These are phyloP conservation scores for Chamaea fasciata DNA, from an alignment of 2,113 vertebrate species.

Conservation along the genomic window DNA sequence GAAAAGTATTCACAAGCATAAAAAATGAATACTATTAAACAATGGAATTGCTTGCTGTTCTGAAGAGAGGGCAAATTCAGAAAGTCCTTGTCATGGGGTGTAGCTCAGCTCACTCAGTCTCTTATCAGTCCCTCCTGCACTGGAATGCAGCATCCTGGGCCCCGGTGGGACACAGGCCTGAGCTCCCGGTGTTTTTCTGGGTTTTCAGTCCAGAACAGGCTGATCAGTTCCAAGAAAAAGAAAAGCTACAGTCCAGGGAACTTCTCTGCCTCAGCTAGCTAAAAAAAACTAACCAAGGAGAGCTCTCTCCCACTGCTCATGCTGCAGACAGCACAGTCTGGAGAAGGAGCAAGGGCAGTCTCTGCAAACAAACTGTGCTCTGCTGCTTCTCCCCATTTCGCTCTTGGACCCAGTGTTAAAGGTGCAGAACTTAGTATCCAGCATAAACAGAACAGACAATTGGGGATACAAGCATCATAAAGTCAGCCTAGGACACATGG, in stretches of 20 bases:
- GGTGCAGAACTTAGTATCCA: not conserved
- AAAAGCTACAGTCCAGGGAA: not conserved
- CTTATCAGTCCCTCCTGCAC: not conserved
- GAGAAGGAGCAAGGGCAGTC: not conserved
- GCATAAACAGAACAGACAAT: not conserved
- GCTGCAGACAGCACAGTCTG: not conserved
- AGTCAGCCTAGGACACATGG: not conserved
- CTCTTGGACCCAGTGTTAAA: not conserved
- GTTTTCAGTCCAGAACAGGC: not conserved
- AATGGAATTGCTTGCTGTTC: not conserved
- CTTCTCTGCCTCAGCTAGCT: not conserved
- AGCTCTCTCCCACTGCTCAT: not conserved
- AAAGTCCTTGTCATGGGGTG: not conserved
- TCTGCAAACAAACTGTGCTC: not conserved
- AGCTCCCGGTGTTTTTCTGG: not conserved
- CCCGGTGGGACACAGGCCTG: not conserved
- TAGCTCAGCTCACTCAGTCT: not conserved
- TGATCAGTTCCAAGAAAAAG: not conserved
- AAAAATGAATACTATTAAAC: not conserved
- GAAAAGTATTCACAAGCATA: not conserved
- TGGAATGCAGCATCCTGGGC: not conserved
- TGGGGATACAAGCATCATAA: not conserved
- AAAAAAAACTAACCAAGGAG: not conserved
- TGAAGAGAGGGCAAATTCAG: not conserved
- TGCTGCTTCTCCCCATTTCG: not conserved